Conservation (phyloP, 2,113 vertebrate genomes). For the Brevimyrus niger region DNA sequence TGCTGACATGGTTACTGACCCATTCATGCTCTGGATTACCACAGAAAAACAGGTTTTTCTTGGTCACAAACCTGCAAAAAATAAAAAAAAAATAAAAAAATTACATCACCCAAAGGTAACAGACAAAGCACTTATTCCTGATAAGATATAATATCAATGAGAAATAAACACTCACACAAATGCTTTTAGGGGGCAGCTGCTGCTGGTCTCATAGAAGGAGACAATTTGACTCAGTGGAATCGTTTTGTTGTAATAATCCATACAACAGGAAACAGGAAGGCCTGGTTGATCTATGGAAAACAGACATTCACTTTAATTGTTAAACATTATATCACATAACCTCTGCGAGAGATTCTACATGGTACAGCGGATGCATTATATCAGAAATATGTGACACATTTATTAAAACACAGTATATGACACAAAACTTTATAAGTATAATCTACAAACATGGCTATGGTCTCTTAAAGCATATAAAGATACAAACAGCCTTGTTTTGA, state of each 20-base stretch:
- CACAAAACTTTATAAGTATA: not conserved
- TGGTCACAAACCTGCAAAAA: too few relatives aligned
- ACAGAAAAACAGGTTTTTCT: not conserved
- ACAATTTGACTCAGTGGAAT: not conserved
- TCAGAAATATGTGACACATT: not conserved
- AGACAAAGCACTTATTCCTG: not conserved
- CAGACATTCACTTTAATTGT: not conserved
- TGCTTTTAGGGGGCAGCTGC: not conserved
- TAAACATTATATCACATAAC: not conserved
- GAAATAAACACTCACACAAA: not conserved
- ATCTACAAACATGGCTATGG: too few relatives aligned
- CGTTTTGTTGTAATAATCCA: not conserved
- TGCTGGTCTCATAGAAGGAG: not conserved
- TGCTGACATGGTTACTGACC: not conserved
- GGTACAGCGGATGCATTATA: not conserved
- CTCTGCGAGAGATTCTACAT: not conserved
- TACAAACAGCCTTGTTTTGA: not conserved
- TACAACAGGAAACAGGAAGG: not conserved
- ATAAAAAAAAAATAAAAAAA: too few relatives aligned
- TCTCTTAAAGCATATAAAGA: not conserved
- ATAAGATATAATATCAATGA: not conserved
- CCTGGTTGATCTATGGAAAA: not conserved
- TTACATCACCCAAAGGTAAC: too few relatives aligned
- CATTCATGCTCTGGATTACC: not conserved
- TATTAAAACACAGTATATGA: not conserved